These are phyloP conservation scores for Stenurella melanura DNA, from an alignment of 2,888 invertebrate genomes.

Conservation along the genomic window DNA sequence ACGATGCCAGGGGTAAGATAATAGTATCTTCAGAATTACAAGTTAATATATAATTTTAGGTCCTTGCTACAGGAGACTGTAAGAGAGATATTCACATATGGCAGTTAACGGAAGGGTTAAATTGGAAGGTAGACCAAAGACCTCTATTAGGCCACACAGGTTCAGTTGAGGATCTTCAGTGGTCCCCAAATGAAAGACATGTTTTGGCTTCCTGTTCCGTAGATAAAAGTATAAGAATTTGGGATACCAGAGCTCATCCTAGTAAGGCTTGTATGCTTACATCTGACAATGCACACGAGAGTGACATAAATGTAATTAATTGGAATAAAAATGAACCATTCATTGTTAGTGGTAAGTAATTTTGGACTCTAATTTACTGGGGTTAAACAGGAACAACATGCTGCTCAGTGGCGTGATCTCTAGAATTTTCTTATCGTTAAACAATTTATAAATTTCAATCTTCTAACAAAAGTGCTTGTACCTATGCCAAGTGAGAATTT, in stretches of 20 bases:
- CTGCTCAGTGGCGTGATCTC: background rate
- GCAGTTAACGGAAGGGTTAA: conserved; percentile 84
- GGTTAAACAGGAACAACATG: background rate
- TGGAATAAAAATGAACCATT: conserved; percentile 97
- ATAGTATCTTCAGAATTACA: conserved; percentile 12
- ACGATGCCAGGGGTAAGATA: conserved; percentile 82
- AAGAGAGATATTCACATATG: conserved; percentile 95
- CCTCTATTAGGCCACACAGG: conserved; percentile 91
- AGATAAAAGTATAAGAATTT: conserved; percentile 93
- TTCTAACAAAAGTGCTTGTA: too few relatives aligned
- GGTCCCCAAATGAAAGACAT: conserved; percentile 96
- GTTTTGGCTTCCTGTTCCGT: conserved; percentile 93
- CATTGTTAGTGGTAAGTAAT: conserved; percentile 83
- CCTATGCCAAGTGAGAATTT: too few relatives aligned
- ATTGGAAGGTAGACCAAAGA: conserved; percentile 93
- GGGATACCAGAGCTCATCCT: conserved; percentile 93
- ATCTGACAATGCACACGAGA: conserved; percentile 88
- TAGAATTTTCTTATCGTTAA: background rate
- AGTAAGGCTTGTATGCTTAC: conserved; percentile 94
- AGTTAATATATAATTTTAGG: conserved; percentile 73
- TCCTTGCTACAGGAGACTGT: conserved; percentile 95
- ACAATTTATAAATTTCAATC: too few relatives aligned
- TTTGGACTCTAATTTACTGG: background rate
- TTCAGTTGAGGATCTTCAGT: conserved; percentile 98
- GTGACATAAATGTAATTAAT: conserved; percentile 97